These are phyloP conservation scores for Anser brachyrhynchus DNA, from an alignment of 2,113 vertebrate genomes.

Conservation along the genomic window DNA sequence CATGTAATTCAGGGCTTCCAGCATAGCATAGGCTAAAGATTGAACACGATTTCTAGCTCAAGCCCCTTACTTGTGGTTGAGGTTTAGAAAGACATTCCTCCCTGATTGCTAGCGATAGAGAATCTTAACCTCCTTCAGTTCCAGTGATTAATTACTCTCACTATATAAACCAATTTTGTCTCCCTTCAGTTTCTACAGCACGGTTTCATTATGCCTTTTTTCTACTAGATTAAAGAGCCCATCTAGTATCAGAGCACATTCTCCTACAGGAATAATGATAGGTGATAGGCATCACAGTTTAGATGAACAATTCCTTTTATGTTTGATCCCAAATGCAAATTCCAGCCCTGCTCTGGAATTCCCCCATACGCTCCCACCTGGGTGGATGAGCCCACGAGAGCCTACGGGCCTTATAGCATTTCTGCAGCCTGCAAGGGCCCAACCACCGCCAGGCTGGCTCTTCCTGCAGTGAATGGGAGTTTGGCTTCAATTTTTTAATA, in stretches of 20 bases:
- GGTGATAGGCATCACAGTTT: neutral
- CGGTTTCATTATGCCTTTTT: neutral
- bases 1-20: neutral
- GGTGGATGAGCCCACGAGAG: neutral
- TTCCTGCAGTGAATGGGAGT: rapidly evolving
- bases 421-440: neutral
- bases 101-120: neutral
- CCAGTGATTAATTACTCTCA: conserved; percentile 19
- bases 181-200: neutral
- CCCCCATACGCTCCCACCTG: neutral
- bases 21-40: neutral
- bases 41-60: neutral
- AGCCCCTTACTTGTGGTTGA: neutral
- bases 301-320: neutral
- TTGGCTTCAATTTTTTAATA: neutral
- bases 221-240: neutral
- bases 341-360: neutral
- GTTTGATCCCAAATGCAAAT: neutral
- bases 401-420: neutral
- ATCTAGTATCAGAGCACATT: neutral
- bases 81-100: neutral
- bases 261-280: neutral
- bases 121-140: neutral
- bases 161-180: neutral
- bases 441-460: neutral